phyloP scores from a whole-genome alignment of 2,797 vertebrate genomes.

The Falco biarmicus region DNA sequence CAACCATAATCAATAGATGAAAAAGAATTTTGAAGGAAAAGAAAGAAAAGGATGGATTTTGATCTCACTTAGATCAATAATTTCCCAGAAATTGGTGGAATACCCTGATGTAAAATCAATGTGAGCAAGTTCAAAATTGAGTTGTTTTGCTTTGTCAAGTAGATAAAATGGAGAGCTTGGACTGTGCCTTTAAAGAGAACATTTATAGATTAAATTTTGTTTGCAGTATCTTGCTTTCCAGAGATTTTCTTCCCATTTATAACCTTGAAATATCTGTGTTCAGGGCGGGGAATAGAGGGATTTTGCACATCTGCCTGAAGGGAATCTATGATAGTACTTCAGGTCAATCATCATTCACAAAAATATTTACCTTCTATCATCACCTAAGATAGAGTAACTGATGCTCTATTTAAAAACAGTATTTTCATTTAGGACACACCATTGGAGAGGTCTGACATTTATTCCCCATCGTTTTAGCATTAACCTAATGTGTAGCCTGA shows the following conservation, averaged over 20 bases:
- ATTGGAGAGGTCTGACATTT: not conserved
- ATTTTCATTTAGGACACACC: not conserved
- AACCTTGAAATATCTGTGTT: slow-evolving; percentile 19
- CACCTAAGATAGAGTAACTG: not conserved
- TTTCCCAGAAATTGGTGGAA: slow-evolving; percentile 55
- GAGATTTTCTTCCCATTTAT: slow-evolving; percentile 27
- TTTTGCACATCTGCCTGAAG: not conserved
- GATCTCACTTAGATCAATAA: slow-evolving; percentile 17
- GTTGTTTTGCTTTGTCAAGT: slow-evolving; percentile 59
- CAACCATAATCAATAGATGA: not conserved
- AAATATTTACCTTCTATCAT: not conserved
- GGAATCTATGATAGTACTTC: not conserved
- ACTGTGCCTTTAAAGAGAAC: slow-evolving; percentile 19
- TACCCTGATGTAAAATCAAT: slow-evolving; percentile 66
- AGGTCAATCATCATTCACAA: not conserved
- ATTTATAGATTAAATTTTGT: slow-evolving; percentile 51
- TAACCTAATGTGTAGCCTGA: not conserved
- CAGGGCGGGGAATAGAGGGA: not conserved
- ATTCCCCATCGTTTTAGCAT: not conserved
- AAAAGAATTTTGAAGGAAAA: slow-evolving; percentile 50
- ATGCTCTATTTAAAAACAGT: not conserved
- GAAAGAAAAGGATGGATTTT: slow-evolving; percentile 42
- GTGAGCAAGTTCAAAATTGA: slow-evolving; percentile 51
- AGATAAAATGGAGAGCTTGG: slow-evolving; percentile 34
- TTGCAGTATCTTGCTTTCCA: slow-evolving; percentile 40